Evolutionary conservation across 2,113 vertebrate species (phyloP).

Genomic region (Tinamus guttatus): DNA sequence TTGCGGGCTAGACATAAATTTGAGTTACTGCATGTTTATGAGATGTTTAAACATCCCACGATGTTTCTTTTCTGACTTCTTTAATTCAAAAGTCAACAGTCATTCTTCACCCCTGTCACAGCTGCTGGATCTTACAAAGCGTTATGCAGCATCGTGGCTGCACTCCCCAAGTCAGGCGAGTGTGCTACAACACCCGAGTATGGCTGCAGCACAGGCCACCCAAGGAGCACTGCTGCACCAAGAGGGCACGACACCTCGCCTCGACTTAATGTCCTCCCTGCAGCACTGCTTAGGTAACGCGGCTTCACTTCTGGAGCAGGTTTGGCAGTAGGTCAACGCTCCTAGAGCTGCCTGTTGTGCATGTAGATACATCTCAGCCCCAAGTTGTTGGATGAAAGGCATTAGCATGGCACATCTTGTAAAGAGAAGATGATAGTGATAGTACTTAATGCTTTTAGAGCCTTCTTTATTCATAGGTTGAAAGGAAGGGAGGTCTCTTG

Average conservation of each 20-base stretch:
- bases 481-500: neutral
- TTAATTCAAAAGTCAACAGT: neutral
- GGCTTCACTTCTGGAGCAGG: neutral
- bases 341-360: neutral
- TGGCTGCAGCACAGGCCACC: neutral
- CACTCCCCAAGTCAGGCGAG: neutral
- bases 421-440: neutral
- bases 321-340: neutral
- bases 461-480: neutral
- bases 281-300: neutral
- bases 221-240: neutral
- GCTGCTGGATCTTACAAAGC: neutral
- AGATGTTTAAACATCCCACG: neutral
- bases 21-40: neutral
- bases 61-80: neutral
- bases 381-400: neutral
- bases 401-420: neutral
- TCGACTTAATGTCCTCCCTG: neutral
- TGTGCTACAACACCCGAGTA: neutral
- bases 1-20: neutral
- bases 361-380: rapidly evolving
- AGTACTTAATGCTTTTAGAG: neutral
- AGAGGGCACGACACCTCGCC: neutral
- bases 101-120: neutral
- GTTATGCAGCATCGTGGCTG: neutral